Conservation (phyloP, 2,113 vertebrate genomes). For the Macrotus californicus region DNA sequence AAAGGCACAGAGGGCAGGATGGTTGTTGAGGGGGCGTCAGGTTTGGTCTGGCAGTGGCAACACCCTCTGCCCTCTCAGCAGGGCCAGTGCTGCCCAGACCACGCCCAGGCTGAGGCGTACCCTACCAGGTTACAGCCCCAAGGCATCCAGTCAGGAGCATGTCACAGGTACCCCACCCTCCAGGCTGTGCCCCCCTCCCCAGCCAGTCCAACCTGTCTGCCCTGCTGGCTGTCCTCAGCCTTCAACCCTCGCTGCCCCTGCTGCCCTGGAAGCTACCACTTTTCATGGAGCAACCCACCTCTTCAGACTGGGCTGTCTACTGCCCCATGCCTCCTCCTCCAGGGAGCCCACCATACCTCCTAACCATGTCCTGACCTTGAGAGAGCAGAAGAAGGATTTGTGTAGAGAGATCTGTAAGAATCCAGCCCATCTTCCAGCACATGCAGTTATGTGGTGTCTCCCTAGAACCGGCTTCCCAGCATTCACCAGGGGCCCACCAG, state of each 20-base stretch:
- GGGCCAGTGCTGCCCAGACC: not conserved
- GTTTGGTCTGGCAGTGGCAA: not conserved
- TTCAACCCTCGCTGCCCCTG: not conserved
- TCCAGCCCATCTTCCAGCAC: not conserved
- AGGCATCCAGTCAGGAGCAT: not conserved
- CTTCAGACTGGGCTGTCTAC: not conserved
- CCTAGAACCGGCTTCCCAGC: not conserved
- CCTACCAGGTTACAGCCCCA: not conserved
- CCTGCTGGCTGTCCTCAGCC: not conserved
- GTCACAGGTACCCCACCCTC: not conserved
- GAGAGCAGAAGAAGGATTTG: not conserved
- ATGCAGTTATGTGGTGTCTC: not conserved
- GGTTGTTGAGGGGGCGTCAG: not conserved
- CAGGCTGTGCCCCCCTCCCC: not conserved
- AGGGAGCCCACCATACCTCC: not conserved
- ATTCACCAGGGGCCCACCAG: not conserved
- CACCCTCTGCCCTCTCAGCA: not conserved
- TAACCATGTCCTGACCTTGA: not conserved
- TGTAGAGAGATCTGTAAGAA: too few species aligned
- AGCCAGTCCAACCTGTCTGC: slow-evolving; percentile 16
- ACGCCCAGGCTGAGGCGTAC: not conserved
- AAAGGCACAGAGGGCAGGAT: not conserved
- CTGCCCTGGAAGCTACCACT: not conserved
- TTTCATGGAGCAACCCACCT: not conserved
- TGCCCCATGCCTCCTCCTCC: not conserved